These are phyloP conservation scores for Bufo gargarizans DNA, from an alignment of 2,113 vertebrate genomes.

Conservation along the genomic window DNA sequence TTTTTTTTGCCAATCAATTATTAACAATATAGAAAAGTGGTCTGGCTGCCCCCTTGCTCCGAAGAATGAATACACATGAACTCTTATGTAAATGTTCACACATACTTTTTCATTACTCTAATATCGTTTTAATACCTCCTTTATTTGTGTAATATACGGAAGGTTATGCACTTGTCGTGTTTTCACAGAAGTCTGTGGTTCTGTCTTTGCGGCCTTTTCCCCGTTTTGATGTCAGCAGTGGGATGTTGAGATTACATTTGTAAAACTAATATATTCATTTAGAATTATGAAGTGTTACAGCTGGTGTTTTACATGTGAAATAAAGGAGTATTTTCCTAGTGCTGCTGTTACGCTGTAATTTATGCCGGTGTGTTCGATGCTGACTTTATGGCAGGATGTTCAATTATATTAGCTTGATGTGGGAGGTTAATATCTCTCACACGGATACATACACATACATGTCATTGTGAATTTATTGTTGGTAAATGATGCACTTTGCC, in stretches of 20 bases:
- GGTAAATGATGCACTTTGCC: slow-evolving; percentile 4
- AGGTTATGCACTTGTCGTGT: slow-evolving; percentile 38
- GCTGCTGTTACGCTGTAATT: slow-evolving; percentile 32
- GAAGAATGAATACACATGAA: not conserved
- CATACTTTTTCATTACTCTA: slow-evolving; percentile 32
- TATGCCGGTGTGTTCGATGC: not conserved
- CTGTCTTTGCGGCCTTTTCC: not conserved
- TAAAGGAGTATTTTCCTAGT: slow-evolving; percentile 34
- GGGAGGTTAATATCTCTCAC: slow-evolving; percentile 17
- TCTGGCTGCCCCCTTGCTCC: not conserved
- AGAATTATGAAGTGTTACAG: slow-evolving; percentile 45
- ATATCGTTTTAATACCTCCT: slow-evolving; percentile 41
- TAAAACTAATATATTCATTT: slow-evolving; percentile 42
- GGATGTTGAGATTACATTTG: slow-evolving; percentile 46
- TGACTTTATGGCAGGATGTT: slow-evolving; percentile 8
- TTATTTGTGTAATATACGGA: slow-evolving; percentile 23
- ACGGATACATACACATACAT: not conserved
- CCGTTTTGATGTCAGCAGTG: slow-evolving; percentile 18
- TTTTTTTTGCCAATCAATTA: not conserved
- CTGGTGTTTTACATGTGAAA: slow-evolving; percentile 19
- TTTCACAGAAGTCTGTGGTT: slow-evolving; percentile 41
- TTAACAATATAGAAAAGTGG: not conserved
- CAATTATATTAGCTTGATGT: slow-evolving; percentile 17
- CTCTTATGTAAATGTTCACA: slow-evolving; percentile 26
- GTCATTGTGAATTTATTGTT: not conserved